A percentile compares a stretch with the other conserved stretches of the same genome.
These are phyloP conservation scores for Capromys pilorides DNA, from an alignment of 2,797 vertebrate species.

Conservation along the genomic window DNA sequence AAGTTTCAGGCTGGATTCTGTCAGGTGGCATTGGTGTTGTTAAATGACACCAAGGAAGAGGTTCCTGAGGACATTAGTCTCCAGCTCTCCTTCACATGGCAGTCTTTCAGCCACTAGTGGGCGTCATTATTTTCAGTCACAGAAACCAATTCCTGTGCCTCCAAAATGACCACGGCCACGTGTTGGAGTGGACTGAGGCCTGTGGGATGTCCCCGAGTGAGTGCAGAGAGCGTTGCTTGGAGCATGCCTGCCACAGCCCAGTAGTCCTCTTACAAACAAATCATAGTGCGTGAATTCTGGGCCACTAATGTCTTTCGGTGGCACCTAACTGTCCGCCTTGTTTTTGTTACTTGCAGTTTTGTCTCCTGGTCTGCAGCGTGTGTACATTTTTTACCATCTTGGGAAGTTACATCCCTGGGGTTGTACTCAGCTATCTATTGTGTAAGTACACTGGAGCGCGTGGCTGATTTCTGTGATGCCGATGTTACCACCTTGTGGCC, in stretches of 20 bases:
- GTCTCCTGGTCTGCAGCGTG: constrained; percentile 96
- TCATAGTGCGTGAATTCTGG: background rate
- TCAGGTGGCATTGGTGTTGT: background rate
- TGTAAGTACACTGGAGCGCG: constrained; percentile 87
- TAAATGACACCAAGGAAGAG: constrained; percentile 5
- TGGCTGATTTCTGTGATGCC: background rate
- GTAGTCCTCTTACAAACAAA: background rate
- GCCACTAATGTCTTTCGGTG: background rate
- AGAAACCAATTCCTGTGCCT: background rate
- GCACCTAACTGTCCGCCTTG: constrained; percentile 62
- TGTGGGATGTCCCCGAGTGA: background rate
- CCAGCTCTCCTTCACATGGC: background rate
- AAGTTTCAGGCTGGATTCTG: background rate
- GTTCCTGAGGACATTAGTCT: background rate
- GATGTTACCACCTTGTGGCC: background rate
- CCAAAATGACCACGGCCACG: background rate
- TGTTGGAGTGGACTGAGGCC: background rate
- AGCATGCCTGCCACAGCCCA: background rate
- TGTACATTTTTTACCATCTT: constrained; percentile 97
- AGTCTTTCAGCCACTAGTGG: background rate
- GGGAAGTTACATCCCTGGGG: constrained; percentile 98
- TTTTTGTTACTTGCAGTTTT: constrained; percentile 90
- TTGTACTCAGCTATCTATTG: constrained; percentile 94
- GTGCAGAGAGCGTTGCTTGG: background rate
- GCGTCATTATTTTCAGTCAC: background rate